phyloP scores from a whole-genome alignment of 2,888 invertebrate genomes.

The Amphipoea oculea region DNA sequence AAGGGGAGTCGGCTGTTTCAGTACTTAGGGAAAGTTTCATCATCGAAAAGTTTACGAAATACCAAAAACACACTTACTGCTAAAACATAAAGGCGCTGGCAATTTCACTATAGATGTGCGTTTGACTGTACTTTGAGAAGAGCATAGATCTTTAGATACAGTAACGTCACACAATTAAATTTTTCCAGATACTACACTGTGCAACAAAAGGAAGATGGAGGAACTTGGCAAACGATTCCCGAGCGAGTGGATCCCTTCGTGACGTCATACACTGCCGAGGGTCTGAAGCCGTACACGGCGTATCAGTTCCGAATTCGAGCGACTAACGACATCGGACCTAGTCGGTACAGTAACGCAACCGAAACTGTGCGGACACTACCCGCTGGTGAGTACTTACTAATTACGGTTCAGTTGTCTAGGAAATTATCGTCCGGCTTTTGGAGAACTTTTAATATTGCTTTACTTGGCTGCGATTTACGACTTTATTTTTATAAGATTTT shows the following conservation, averaged over 20 bases:
- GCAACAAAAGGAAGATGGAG: slow-evolving; percentile 96
- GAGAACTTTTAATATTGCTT: too few species aligned
- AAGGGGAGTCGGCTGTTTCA: neutral
- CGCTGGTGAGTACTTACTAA: slow-evolving; percentile 90
- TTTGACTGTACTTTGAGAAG: neutral
- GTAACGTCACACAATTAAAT: neutral
- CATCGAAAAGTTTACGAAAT: neutral
- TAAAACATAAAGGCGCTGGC: neutral
- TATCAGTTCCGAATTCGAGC: slow-evolving; percentile 98
- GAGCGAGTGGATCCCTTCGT: slow-evolving; percentile 96
- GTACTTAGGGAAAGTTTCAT: neutral
- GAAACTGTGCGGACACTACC: slow-evolving; percentile 96
- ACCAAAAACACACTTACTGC: too few species aligned
- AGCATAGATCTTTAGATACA: neutral
- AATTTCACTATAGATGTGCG: neutral
- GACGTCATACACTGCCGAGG: slow-evolving; percentile 96
- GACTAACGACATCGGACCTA: slow-evolving; percentile 98
- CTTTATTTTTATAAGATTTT: neutral
- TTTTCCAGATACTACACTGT: slow-evolving; percentile 95
- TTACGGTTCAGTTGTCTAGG: neutral
- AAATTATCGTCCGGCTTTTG: neutral
- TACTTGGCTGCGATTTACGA: neutral
- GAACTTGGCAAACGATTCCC: slow-evolving; percentile 96
- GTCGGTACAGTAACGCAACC: slow-evolving; percentile 97
- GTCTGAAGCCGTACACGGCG: slow-evolving; percentile 95